These are phyloP conservation scores for Gambusia affinis DNA, from an alignment of 2,113 vertebrate genomes.

Conservation along the genomic window DNA sequence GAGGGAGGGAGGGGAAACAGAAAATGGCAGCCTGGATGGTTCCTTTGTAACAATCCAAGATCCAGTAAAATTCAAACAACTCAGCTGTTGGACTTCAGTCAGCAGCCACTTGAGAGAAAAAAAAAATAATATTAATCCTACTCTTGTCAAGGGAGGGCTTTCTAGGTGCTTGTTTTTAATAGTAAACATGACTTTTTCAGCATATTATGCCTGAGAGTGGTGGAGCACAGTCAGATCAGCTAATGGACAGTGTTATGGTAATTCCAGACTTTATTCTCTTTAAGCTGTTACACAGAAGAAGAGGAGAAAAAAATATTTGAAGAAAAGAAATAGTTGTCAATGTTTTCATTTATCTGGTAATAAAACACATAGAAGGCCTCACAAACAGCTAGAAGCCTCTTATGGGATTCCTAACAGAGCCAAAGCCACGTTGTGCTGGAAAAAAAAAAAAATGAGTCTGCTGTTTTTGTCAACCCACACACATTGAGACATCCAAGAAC, in stretches of 20 bases:
- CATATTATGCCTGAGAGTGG: slow-evolving; percentile 15
- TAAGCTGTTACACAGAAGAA: slow-evolving; percentile 29
- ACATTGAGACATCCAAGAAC: slow-evolving; percentile 63
- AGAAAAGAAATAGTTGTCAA: slow-evolving; percentile 32
- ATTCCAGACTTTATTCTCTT: slow-evolving; percentile 13
- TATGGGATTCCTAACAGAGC: slow-evolving; percentile 41
- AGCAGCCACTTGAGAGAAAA: slow-evolving; percentile 31
- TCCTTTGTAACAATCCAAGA: slow-evolving; percentile 50
- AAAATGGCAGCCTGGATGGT: slow-evolving; percentile 42
- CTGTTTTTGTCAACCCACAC: slow-evolving; percentile 66
- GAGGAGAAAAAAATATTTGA: slow-evolving; percentile 22
- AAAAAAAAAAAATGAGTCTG: slow-evolving; percentile 50
- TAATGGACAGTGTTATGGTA: slow-evolving; percentile 26
- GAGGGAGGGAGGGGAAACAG: slow-evolving; percentile 7
- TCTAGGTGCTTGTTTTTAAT: slow-evolving; percentile 41
- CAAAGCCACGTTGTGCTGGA: slow-evolving; percentile 47
- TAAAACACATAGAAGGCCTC: slow-evolving; percentile 49
- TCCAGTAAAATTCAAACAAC: slow-evolving; percentile 50
- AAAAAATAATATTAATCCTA: slow-evolving; percentile 40
- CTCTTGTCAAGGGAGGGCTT: slow-evolving; percentile 38
- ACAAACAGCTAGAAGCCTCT: slow-evolving; percentile 58
- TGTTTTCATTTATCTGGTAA: slow-evolving; percentile 40
- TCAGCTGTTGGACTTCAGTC: slow-evolving; percentile 48
- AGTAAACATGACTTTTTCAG: slow-evolving; percentile 29
- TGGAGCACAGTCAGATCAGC: slow-evolving; percentile 26